phyloP scores from a whole-genome alignment of 2,113 vertebrate species.

The Nanorana parkeri region DNA sequence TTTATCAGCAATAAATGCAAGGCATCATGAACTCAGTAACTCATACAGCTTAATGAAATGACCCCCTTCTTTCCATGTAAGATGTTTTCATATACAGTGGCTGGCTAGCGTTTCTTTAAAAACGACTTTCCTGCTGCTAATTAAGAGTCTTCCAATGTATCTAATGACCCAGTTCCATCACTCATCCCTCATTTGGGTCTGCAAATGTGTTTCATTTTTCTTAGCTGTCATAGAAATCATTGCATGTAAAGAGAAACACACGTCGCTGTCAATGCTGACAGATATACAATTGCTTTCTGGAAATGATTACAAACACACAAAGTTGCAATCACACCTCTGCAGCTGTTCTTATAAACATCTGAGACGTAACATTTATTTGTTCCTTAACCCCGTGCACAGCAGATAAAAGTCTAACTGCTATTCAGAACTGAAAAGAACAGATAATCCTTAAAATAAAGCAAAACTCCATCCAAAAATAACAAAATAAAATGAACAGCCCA shows the following conservation, averaged over 20 bases:
- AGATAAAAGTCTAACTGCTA: not conserved
- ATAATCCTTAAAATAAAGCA: too few relatives aligned
- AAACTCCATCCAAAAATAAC: too few relatives aligned
- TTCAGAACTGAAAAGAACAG: too few relatives aligned
- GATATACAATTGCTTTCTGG: conserved; percentile 40
- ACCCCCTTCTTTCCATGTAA: not conserved
- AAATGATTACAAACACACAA: conserved; percentile 45
- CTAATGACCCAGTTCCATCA: conserved; percentile 51
- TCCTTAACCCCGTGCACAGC: not conserved
- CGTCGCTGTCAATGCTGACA: conserved; percentile 38
- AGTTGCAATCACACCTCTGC: conserved; percentile 22
- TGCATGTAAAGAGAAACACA: conserved; percentile 35
- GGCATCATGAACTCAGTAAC: too few relatives aligned
- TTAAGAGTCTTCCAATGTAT: conserved; percentile 44
- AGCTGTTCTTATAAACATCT: conserved; percentile 8
- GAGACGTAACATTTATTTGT: not conserved
- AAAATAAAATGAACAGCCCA: too few relatives aligned
- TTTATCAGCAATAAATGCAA: too few relatives aligned
- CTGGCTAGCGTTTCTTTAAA: not conserved
- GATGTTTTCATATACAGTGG: conserved; percentile 7
- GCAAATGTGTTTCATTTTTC: conserved; percentile 19
- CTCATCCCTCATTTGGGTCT: conserved; percentile 15
- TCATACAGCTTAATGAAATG: too few relatives aligned
- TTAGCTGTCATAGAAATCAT: conserved; percentile 34
- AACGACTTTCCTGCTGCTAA: not conserved